phyloP scores from a whole-genome alignment of 2,797 vertebrate genomes.

The Apodemus agrarius region DNA sequence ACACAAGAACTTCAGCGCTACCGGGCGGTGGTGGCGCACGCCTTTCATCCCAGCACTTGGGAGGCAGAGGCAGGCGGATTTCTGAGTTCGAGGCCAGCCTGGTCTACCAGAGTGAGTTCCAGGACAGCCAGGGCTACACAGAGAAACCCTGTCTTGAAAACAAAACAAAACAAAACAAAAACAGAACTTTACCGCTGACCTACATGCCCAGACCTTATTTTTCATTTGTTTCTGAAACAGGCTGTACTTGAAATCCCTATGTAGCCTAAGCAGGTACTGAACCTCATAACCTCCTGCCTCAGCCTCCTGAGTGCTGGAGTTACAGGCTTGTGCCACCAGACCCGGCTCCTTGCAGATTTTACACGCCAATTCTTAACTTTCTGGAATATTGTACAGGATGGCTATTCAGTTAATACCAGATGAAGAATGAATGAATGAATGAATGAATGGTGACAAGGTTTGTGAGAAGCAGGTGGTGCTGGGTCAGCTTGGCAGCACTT shows the following conservation, averaged over 20 bases:
- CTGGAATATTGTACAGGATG: neutral
- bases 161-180: too few relatives aligned
- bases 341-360: neutral
- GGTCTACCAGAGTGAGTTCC: too few relatives aligned
- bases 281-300: neutral
- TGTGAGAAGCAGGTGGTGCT: neutral
- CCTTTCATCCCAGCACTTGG: too few relatives aligned
- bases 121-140: too few relatives aligned
- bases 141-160: too few relatives aligned
- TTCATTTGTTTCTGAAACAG: neutral
- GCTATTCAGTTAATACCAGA: neutral
- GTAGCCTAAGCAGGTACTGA: neutral
- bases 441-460: neutral
- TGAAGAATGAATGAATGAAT: neutral
- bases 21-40: too few relatives aligned
- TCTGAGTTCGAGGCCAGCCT: too few relatives aligned
- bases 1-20: neutral
- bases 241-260: neutral
- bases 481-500: neutral
- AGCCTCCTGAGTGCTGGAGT: neutral
- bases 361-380: neutral
- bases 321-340: neutral
- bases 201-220: neutral
- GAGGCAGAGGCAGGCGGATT: too few relatives aligned
- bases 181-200: neutral